Base-by-base conservation (phyloP, 2,797 vertebrate genomes). In the Remorina albescens region DNA sequence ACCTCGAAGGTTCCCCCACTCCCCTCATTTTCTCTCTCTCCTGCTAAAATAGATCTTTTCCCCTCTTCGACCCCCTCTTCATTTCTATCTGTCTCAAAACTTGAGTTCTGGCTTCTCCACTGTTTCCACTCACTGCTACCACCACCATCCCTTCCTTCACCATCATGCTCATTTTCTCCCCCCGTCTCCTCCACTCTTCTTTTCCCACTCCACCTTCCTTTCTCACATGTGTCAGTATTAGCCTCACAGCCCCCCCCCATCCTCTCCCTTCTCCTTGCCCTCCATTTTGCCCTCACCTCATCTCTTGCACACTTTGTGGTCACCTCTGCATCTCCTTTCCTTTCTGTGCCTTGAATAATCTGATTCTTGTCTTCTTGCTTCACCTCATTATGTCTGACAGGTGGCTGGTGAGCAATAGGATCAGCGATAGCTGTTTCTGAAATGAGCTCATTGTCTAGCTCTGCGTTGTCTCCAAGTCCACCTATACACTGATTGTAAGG, bases 401-500 rank as follows among this genome's bases (percentile, higher is more conserved):
- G 16, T 2, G 26, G 26, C 8, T 44, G 50, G 7, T 42, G 28
- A 60, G 34, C 18, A 25, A 15, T 3, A 15, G 26, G 50, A 6
- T 42, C 25, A 60, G 34, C 18, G 28, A 15, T 3, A 15, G 26
- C 15, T 25, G 36, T 8, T 23, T 64, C 50, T 23, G 67, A 62
- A 36, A 58, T 32, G 1, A 54, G 9, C 39, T 73, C 77, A 8
- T 56, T 30, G 36, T 88, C 72, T 19, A 0, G 0, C 6, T 77
- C 75, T 25, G 1, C 5, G 1, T 89, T 76, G 5, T 86, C 85
- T 65, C 81, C 84, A 0, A 88, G 82, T 67, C 89, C 92, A 70
- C 87, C 88, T 8, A 91, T 84, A 30, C 79, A 83, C 64, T 91
- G 85, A 57, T 47, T 92, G 67, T 93, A 93, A 63, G 91, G 93